These are phyloP conservation scores for Ambastaia sidthimunki DNA, from an alignment of 2,797 vertebrate species.

Conservation along the genomic window DNA sequence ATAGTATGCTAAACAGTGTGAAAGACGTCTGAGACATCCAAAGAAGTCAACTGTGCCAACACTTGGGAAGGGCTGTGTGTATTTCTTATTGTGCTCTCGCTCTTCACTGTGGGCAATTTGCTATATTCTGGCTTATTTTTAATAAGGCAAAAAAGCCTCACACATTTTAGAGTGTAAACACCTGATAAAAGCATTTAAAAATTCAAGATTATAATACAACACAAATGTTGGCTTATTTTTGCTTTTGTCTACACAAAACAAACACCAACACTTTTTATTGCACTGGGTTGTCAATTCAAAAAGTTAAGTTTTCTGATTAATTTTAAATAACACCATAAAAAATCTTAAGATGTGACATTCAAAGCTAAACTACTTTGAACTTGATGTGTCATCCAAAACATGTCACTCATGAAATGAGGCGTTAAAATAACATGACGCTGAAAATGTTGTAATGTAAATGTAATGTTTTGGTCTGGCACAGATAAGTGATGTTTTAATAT, in stretches of 20 bases:
- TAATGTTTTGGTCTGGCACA: not conserved
- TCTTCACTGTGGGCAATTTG: conserved; percentile 46
- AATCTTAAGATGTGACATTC: too few relatives aligned
- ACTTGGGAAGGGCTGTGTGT: conserved; percentile 38
- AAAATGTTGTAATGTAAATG: not conserved
- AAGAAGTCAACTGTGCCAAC: conserved; percentile 40
- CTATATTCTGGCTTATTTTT: conserved; percentile 36
- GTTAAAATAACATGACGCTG: too few relatives aligned
- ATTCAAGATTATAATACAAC: conserved; percentile 12
- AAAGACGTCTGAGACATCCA: conserved; percentile 36
- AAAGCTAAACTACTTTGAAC: not conserved
- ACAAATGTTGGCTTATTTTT: conserved; percentile 15
- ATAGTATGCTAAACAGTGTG: conserved; percentile 48
- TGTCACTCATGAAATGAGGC: too few relatives aligned
- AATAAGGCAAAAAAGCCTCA: conserved; percentile 40
- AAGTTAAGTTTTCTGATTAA: not conserved
- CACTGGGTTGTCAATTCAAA: not conserved
- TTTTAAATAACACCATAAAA: not conserved
- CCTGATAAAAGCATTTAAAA: conserved; percentile 37
- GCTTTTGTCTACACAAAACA: conserved; percentile 18
- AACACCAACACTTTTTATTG: not conserved
- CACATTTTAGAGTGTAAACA: conserved; percentile 36
- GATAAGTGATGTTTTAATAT: not conserved
- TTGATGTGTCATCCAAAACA: not conserved
- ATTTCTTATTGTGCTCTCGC: conserved; percentile 31